phyloP scores from a whole-genome alignment of 1,140 invertebrate genomes.

The Procambarus clarkii region DNA sequence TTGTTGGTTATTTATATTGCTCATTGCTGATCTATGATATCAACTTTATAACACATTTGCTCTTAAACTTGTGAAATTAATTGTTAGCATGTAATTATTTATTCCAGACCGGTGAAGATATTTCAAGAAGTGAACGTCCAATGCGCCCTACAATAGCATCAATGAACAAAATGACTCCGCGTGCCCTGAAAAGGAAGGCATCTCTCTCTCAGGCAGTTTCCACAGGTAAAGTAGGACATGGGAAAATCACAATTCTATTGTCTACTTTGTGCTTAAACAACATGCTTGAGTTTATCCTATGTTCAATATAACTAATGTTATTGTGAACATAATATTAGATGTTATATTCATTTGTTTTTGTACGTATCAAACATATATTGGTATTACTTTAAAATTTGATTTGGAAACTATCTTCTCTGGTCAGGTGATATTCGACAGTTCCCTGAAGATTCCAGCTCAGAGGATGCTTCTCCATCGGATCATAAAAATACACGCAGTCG shows the following conservation, averaged over 20 bases:
- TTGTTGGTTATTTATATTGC: no score
- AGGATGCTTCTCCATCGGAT: conserved; percentile 80
- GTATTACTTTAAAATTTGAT: no score
- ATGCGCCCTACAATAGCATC: conserved; percentile 88
- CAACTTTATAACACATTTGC: no score
- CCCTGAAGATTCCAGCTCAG: conserved; percentile 87
- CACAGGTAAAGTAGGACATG: conserved; percentile 57
- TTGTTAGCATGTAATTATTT: not conserved
- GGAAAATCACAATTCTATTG: not conserved
- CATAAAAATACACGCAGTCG: conserved; percentile 77
- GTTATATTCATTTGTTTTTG: no score
- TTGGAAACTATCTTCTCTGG: no score
- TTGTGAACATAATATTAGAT: no score
- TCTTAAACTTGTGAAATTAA: no score
- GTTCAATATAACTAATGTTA: no score
- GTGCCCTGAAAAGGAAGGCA: conserved; percentile 71
- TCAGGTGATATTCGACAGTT: conserved; percentile 82
- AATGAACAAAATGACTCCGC: conserved; percentile 82
- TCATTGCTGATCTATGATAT: no score
- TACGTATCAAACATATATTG: no score
- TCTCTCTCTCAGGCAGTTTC: conserved; percentile 72
- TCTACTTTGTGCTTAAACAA: not conserved
- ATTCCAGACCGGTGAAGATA: conserved; percentile 65
- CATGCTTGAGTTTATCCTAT: no score
- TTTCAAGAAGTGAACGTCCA: conserved; percentile 53